Evolutionary conservation across 1,140 invertebrate species (phyloP), one percentile per base, ranked within the genome.

Genomic region (Gryllus bimaculatus): DNA sequence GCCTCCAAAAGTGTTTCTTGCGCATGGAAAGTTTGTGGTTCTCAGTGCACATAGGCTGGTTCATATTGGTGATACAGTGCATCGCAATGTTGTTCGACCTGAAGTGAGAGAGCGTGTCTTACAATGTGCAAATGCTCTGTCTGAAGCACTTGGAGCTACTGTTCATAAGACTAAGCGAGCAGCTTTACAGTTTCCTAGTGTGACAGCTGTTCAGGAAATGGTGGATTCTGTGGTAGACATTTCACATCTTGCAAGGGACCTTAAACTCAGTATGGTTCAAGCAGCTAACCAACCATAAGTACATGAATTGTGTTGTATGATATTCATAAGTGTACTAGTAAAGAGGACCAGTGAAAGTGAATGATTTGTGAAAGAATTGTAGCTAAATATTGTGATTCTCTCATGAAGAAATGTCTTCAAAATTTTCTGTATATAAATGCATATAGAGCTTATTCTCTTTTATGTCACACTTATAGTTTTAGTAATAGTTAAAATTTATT

Each of bases 1-100:
- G 85, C 95, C 96, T 12, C 96, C 96, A 0, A 95, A 96, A 86
- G 93, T 95, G 78, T 97, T 98, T 84, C 91, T 98, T 20, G 94
- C 94, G 47, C 94, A 97, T 84, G 94, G 95, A 15, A 98, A 98
- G 86, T 96, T 96, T 85, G 95, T 98, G 6, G 93, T 98, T 21
- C 87, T 98, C 8, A 94, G 93, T 83, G 96, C 96, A 26, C 96
- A 98, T 84, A 93, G 96, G 84, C 89, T 98, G 82, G 94, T 98
- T 8, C 94, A 95, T 83, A 97, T 97, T 80, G 96, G 96, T 13
- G 96, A 98, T 87, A 96, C 94, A 8, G 93, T 98, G 54, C 92
- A 94, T 86, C 89, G 93, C 83, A 93, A 95, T 86, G 88, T 96
- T 18, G 88, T 89, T 18, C 90, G 93, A 82, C 88, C 90, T 75